Evolutionary conservation across 2,888 invertebrate species (phyloP).

Genomic region (Melanotus villosus): DNA sequence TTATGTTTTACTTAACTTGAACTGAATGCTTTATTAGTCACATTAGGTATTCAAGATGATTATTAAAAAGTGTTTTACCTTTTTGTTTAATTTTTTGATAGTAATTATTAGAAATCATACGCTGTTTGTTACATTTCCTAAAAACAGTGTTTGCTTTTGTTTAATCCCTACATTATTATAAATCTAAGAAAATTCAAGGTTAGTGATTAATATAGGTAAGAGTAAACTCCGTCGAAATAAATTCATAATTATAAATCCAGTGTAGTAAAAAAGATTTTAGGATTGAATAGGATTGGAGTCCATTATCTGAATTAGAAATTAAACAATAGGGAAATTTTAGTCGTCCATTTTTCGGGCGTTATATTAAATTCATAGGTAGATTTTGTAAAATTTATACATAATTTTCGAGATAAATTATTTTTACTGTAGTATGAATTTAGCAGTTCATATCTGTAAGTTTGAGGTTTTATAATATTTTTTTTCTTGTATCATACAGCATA

Average conservation of each 20-base stretch:
- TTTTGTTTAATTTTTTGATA: no score
- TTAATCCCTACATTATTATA: background rate
- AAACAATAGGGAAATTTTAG: background rate
- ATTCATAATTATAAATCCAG: background rate
- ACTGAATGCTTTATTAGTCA: no score
- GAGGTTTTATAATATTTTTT: no score
- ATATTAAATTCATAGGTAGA: constrained; percentile 2
- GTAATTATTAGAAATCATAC: no score
- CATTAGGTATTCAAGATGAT: no score
- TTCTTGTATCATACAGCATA: no score
- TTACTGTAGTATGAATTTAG: background rate
- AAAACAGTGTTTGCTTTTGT: no score
- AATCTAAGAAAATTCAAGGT: constrained; percentile 24
- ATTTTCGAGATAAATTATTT: background rate
- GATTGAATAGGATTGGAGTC: background rate
- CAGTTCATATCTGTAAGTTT: background rate
- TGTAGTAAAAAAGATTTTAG: background rate
- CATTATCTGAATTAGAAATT: background rate
- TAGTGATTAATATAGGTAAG: constrained; percentile 32
- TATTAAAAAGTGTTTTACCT: no score
- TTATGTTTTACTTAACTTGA: no score
- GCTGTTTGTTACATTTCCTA: no score
- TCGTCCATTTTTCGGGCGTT: background rate
- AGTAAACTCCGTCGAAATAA: constrained; percentile 19
- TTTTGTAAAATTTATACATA: constrained; percentile 17